Evolutionary conservation across 2,888 invertebrate species (phyloP).

Genomic region (Abscondita cerata): DNA sequence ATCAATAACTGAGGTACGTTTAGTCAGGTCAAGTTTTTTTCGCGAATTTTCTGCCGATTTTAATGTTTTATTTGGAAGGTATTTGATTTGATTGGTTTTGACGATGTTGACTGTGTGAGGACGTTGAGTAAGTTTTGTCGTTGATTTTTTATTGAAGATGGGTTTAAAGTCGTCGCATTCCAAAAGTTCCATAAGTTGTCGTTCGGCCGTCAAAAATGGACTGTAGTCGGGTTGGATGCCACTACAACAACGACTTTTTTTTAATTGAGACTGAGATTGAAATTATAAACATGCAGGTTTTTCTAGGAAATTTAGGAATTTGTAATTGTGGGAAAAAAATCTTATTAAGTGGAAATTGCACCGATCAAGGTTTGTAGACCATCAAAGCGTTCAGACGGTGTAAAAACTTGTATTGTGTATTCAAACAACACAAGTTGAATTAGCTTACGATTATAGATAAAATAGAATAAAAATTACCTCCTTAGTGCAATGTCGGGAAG

Average conservation of each 20-base stretch:
- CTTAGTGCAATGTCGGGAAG: constrained; percentile 8
- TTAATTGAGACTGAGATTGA: too few species aligned
- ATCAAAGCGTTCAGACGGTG: too few species aligned
- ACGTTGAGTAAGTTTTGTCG: constrained; percentile 43
- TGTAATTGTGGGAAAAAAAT: too few species aligned
- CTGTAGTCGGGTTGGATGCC: constrained; percentile 64
- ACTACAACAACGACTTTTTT: constrained; percentile 16
- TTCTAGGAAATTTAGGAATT: too few species aligned
- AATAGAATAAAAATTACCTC: constrained; percentile 11
- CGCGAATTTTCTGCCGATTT: constrained; percentile 32
- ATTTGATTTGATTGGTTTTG: constrained; percentile 31
- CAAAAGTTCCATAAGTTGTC: constrained; percentile 82
- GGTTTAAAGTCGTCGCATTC: constrained; percentile 67
- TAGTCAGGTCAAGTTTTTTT: constrained; percentile 34
- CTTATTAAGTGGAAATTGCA: too few species aligned
- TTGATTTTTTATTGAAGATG: constrained; percentile 48
- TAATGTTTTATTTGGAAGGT: constrained; percentile 26
- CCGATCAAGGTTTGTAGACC: too few species aligned
- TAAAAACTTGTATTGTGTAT: too few species aligned
- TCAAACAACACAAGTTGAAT: too few species aligned
- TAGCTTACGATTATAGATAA: background rate
- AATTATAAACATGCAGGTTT: too few species aligned
- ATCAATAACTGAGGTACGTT: constrained; percentile 57
- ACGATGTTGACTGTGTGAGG: constrained; percentile 57
- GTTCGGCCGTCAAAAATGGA: constrained; percentile 80